Evolutionary conservation across 92 coral and sea anemone genomes (phyloP).

Genomic region (Porites evermanni): DNA sequence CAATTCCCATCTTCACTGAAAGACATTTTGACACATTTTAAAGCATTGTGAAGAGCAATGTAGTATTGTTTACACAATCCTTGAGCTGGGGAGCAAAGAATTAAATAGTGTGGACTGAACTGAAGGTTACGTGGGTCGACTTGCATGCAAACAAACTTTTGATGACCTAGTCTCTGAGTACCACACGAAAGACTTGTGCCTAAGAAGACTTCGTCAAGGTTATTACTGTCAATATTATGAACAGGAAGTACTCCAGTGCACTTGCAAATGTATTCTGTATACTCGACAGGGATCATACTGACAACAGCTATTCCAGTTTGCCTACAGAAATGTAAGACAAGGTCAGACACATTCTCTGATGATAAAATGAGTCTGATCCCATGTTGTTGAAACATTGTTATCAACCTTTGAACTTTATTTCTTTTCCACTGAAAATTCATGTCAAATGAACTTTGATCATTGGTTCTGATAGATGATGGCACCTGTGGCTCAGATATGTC

Average conservation of each 20-base stretch:
- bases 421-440: constrained; percentile 62
- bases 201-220: constrained; percentile 44
- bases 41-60: constrained; percentile 74
- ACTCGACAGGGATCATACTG: constrained; percentile 82
- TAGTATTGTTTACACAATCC: constrained; percentile 79
- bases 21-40: constrained; percentile 77
- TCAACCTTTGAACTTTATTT: constrained; percentile 31
- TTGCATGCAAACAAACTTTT: constrained; percentile 55
- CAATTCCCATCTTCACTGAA: constrained; percentile 51
- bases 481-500: constrained; percentile 46
- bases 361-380: constrained; percentile 75
- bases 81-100: constrained; percentile 86
- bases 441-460: constrained; percentile 28
- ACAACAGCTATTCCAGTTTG: constrained; percentile 84
- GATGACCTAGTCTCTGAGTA: constrained; percentile 54
- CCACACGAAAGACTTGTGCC: constrained; percentile 76
- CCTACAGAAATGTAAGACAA: constrained; percentile 80
- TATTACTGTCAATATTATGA: constrained; percentile 37
- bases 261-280: constrained; percentile 65
- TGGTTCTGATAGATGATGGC: constrained; percentile 56
- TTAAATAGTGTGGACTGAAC: constrained; percentile 46
- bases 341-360: constrained; percentile 67
- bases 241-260: constrained; percentile 68
- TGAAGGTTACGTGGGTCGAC: background rate
- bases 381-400: constrained; percentile 59